Percentiles rank a stretch among this genome's conserved stretches.
These are phyloP conservation scores for Pipistrellus pipistrellus DNA, from an alignment of 2,797 vertebrate species.

Conservation along the genomic window DNA sequence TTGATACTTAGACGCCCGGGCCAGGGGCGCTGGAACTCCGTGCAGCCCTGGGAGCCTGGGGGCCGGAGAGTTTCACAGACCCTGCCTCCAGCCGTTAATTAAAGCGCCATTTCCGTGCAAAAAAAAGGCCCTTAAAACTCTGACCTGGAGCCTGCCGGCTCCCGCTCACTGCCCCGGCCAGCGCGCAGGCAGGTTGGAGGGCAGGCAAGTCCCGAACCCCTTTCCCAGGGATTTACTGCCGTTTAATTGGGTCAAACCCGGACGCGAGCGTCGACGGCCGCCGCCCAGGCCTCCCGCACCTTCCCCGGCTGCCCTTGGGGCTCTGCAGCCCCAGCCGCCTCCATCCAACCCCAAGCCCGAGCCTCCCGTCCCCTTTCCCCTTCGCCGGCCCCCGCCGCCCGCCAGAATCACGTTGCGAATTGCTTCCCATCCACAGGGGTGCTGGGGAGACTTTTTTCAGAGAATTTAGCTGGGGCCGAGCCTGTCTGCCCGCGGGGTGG, in stretches of 20 bases:
- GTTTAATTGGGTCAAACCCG: conserved; percentile 48
- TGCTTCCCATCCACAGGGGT: not conserved
- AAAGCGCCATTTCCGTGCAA: not conserved
- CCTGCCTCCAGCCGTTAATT: conserved; percentile 30
- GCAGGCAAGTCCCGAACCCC: not conserved
- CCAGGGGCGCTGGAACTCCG: not conserved
- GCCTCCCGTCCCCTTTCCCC: not conserved
- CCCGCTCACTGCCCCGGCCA: not conserved
- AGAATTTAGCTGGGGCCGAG: not conserved
- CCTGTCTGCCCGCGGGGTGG: not conserved
- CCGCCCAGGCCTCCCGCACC: not conserved
- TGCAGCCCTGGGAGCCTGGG: not conserved
- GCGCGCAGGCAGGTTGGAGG: not conserved
- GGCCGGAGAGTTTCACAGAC: not conserved
- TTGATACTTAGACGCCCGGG: not conserved
- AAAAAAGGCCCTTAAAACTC: conserved; percentile 24
- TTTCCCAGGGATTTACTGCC: not conserved
- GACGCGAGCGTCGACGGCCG: not conserved
- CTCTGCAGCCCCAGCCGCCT: not conserved
- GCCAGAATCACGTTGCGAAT: not conserved
- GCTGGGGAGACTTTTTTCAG: not conserved
- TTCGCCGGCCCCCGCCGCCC: not conserved
- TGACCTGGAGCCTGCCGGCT: not conserved
- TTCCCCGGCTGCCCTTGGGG: not conserved
- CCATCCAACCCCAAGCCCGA: not conserved